These are phyloP conservation scores for Nineta flava DNA, from an alignment of 2,888 invertebrate species.

Conservation along the genomic window DNA sequence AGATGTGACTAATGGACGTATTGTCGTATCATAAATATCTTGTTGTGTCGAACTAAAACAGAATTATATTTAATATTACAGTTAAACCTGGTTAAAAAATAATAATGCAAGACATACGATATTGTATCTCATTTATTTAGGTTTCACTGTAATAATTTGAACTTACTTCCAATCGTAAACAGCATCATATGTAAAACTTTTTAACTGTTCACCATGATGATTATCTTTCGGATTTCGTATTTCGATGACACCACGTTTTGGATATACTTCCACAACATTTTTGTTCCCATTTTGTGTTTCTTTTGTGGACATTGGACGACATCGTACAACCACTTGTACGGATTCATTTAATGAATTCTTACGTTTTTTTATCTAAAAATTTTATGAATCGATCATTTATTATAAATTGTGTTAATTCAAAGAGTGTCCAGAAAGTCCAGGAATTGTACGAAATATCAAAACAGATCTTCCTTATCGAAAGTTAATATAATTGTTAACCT, in stretches of 20 bases:
- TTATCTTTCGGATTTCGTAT: constrained; percentile 68
- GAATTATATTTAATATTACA: neutral
- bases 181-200: constrained; percentile 94
- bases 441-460: too few species aligned
- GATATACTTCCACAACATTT: constrained; percentile 70
- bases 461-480: too few species aligned
- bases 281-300: constrained; percentile 61
- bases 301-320: constrained; percentile 83
- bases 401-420: too few species aligned
- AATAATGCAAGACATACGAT: neutral
- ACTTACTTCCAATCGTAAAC: constrained; percentile 75
- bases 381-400: too few species aligned
- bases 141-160: too few species aligned
- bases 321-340: constrained; percentile 93
- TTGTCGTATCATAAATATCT: constrained; percentile 90
- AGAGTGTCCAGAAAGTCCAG: too few species aligned
- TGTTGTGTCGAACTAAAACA: constrained; percentile 62
- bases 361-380: neutral
- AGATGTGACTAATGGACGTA: constrained; percentile 84
- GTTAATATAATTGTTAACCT: too few species aligned
- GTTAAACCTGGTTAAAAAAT: neutral
- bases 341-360: constrained; percentile 44
- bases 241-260: constrained; percentile 79
- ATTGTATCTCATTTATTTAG: too few species aligned
- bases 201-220: constrained; percentile 54